Conservation (phyloP, 2,797 vertebrate genomes). For the Sphaeramia orbicularis region DNA sequence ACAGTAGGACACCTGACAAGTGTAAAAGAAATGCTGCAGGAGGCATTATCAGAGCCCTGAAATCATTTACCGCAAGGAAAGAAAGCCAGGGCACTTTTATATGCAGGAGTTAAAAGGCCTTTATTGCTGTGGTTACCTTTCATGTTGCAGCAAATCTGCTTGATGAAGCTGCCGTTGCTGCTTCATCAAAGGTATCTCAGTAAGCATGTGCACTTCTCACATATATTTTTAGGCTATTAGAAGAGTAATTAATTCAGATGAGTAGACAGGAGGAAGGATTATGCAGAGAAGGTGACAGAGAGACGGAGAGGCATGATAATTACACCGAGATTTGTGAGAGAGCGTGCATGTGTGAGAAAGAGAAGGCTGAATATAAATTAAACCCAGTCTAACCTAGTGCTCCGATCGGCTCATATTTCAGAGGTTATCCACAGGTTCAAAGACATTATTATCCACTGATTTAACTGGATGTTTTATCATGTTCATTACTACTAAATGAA, state of each 20-base stretch:
- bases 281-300: conserved; percentile 27
- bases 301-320: conserved; percentile 32
- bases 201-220: neutral
- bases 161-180: neutral
- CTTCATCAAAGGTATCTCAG: conserved; percentile 15
- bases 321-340: conserved; percentile 9
- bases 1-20: neutral
- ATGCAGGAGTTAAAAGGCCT: conserved; percentile 1
- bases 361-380: conserved; percentile 9
- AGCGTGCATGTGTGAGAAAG: conserved; percentile 1
- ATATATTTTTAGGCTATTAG: conserved; percentile 34
- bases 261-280: conserved; percentile 30
- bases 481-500: conserved; percentile 21
- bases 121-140: conserved; percentile 1
- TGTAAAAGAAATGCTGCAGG: neutral
- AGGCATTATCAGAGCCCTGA: neutral
- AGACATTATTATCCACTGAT: conserved; percentile 14
- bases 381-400: conserved; percentile 21
- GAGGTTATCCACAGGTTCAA: conserved; percentile 27
- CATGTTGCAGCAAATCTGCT: conserved; percentile 5
- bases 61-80: too few species aligned
- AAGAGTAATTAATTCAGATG: conserved; percentile 39
- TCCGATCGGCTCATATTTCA: conserved; percentile 16
- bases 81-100: neutral
- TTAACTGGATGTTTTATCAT: conserved; percentile 17